A percentile compares a stretch with the other conserved stretches of the same genome.
phyloP scores from a whole-genome alignment of 2,888 invertebrate genomes.

The Bombyx huttoni region DNA sequence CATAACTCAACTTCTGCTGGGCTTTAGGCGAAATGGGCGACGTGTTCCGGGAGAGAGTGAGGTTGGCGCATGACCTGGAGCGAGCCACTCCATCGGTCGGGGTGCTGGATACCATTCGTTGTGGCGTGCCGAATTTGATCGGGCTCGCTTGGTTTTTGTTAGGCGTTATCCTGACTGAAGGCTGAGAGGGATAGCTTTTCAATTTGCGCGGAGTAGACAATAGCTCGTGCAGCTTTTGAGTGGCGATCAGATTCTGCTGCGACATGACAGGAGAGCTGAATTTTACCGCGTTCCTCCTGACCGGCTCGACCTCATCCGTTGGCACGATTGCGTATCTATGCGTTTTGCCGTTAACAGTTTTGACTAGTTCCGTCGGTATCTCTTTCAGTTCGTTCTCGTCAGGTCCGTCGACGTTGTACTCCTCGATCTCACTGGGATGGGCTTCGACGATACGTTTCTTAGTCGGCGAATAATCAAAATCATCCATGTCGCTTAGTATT shows the following conservation, averaged over 20 bases:
- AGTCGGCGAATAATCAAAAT: slow-evolving; percentile 57
- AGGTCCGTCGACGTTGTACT: slow-evolving; percentile 70
- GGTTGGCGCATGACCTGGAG: slow-evolving; percentile 65
- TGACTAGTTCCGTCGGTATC: slow-evolving; percentile 73
- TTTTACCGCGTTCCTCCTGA: slow-evolving; percentile 41
- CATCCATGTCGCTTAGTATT: slow-evolving; percentile 64
- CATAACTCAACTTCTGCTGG: slow-evolving; percentile 72
- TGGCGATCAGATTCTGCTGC: slow-evolving; percentile 77
- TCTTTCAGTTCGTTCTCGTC: slow-evolving; percentile 67
- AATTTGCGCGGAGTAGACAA: slow-evolving; percentile 80
- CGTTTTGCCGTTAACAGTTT: slow-evolving; percentile 75
- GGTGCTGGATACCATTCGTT: slow-evolving; percentile 47
- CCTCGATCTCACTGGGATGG: slow-evolving; percentile 53
- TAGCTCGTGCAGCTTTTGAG: slow-evolving; percentile 82
- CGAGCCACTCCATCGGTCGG: slow-evolving; percentile 54
- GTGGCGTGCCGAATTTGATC: slow-evolving; percentile 30
- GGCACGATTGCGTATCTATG: slow-evolving; percentile 74
- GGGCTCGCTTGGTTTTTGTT: slow-evolving; percentile 36
- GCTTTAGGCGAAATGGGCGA: slow-evolving; percentile 67
- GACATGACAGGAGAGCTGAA: slow-evolving; percentile 62
- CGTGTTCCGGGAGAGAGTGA: slow-evolving; percentile 30
- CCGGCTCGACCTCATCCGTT: slow-evolving; percentile 64
- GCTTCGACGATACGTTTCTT: slow-evolving; percentile 63
- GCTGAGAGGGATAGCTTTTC: slow-evolving; percentile 62
- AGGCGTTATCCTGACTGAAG: slow-evolving; percentile 58